Percentiles rank a stretch among this genome's conserved stretches.
Evolutionary conservation across 2,888 invertebrate species (phyloP).

Genomic region (Elmis aenea): DNA sequence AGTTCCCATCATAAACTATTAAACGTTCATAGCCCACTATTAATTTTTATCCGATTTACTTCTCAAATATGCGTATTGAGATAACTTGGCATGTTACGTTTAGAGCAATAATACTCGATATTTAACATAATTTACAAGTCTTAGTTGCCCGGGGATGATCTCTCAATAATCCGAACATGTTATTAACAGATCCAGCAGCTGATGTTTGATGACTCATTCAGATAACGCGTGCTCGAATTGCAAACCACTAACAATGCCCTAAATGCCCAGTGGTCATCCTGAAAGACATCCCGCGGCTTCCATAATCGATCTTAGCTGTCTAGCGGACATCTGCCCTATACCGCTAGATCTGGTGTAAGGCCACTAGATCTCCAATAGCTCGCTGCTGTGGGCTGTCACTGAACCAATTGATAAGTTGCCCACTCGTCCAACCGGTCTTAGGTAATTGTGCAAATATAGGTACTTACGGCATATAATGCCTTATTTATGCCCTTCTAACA

Average conservation of each 20-base stretch:
- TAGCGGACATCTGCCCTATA: conserved; percentile 24
- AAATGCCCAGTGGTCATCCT: conserved; percentile 43
- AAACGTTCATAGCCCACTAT: too few relatives aligned
- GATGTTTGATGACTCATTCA: conserved; percentile 42
- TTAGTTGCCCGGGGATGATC: too few relatives aligned
- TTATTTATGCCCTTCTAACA: conserved; percentile 27
- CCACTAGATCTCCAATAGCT: conserved; percentile 15
- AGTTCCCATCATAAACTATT: too few relatives aligned
- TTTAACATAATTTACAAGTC: too few relatives aligned
- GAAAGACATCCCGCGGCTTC: conserved; percentile 43
- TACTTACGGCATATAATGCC: conserved; percentile 26
- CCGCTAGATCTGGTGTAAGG: conserved; percentile 8
- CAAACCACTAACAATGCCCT: conserved; percentile 33
- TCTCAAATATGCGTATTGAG: too few relatives aligned
- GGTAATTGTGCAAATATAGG: conserved; percentile 26
- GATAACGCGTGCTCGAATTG: conserved; percentile 38
- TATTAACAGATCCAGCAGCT: conserved; percentile 37
- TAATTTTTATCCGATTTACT: too few relatives aligned
- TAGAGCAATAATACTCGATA: too few relatives aligned
- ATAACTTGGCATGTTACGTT: too few relatives aligned
- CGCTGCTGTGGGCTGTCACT: conserved; percentile 21
- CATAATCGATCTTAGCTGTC: conserved; percentile 41
- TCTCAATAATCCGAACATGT: conserved; percentile 28
- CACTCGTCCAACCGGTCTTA: conserved; percentile 27
- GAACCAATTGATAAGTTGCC: conserved; percentile 29